Base-by-base conservation (phyloP, 2,888 invertebrate genomes). In the Apantesis nais region DNA sequence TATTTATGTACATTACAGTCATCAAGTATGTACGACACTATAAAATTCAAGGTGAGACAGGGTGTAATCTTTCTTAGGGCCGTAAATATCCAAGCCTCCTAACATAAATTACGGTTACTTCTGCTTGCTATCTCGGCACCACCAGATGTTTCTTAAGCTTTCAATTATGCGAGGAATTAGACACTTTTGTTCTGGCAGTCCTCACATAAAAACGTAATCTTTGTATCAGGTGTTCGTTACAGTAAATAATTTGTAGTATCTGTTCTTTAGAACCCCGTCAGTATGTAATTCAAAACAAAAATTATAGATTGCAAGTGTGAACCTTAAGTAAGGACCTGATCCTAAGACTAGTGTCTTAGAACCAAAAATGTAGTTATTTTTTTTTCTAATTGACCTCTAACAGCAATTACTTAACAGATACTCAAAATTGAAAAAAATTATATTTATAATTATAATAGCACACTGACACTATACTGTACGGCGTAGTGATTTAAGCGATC, bases 41-140 rank as follows among this genome's bases (percentile, higher is more conserved):
- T 84, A 85, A 83, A 85, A 83, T 75, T 85, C 77, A 83, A 79
- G 77, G 66, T 71, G 75, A 73, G 85, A 85, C 29, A 44, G 11
- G 29, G 9, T 19, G 11, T 63, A 39, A 44, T 86, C 78, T 82
- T 74, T 71, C 72, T 62, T 71, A 55, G 66, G 4, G 68, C 77
- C 70, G 76, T 81, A 82, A 83, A 85, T 83, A 81, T 79, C 74
- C 74, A 70, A 62, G 67, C 71, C 61, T 65, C 66, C 66, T 68
- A 44, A 67, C 68, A 65, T 75, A 72, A 81, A 74, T 79, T 76
- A 79, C 72, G 66, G 66, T 67, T 70, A 55, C 67, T 64, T 70
- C 29, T 63, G 14, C 29, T 44, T n/a, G 60, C 19, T 63, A 60
- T 41, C 62, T 75, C 41, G 34, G 39, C 34, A 34, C 39, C 64